Evolutionary conservation across 2,888 invertebrate genomes (phyloP).

Genomic region (Dusona sp.): DNA sequence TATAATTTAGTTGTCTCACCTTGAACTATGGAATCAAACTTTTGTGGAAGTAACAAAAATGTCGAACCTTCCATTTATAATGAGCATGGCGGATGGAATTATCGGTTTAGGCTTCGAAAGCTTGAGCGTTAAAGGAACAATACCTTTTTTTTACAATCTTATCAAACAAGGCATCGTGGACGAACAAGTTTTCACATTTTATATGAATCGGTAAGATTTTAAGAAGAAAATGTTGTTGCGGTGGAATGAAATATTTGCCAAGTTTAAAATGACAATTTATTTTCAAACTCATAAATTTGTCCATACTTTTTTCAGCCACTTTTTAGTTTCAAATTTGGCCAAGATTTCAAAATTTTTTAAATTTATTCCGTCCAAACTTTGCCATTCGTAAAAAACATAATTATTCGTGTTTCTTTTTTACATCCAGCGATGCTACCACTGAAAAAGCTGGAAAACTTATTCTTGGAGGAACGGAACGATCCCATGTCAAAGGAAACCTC

Average conservation of each 20-base stretch:
- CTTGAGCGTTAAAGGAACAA: constrained; percentile 85
- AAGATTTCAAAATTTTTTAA: not conserved
- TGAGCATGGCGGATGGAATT: constrained; percentile 90
- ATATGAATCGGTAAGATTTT: constrained; percentile 88
- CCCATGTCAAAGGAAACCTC: constrained; percentile 88
- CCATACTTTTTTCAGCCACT: not conserved
- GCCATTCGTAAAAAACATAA: not conserved
- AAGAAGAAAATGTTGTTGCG: not conserved
- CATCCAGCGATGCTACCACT: constrained; percentile 86
- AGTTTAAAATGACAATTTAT: not conserved
- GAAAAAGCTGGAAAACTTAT: constrained; percentile 86
- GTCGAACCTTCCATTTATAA: constrained; percentile 87
- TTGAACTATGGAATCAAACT: constrained; percentile 87
- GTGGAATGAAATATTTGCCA: not conserved
- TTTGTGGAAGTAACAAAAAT: constrained; percentile 90
- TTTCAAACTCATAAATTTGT: not conserved
- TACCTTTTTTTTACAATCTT: constrained; percentile 89
- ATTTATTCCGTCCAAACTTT: not conserved
- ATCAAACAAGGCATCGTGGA: constrained; percentile 85
- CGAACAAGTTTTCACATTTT: constrained; percentile 89
- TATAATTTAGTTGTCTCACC: constrained; percentile 48
- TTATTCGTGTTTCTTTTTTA: constrained; percentile 4
- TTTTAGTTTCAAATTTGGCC: not conserved
- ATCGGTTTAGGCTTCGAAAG: constrained; percentile 88
- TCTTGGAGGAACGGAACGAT: constrained; percentile 88